Conservation (phyloP, 2,797 vertebrate genomes). For the Carapus acus region DNA sequence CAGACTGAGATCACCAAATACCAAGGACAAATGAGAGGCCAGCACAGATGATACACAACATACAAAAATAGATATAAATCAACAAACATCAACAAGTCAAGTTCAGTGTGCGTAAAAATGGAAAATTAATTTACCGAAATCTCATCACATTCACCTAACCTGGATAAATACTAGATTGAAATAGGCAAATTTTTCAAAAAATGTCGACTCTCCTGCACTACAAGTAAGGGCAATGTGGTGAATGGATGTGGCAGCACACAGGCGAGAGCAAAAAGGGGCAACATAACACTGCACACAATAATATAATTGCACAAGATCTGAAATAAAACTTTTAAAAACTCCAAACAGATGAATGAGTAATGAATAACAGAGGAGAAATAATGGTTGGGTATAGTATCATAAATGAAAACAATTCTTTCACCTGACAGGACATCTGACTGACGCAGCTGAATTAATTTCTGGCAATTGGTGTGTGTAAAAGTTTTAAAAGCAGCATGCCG, state of each 20-base stretch:
- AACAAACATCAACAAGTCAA: constrained; percentile 9
- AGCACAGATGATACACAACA: constrained; percentile 23
- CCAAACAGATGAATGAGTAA: constrained; percentile 12
- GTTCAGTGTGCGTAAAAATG: constrained; percentile 1
- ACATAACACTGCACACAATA: constrained; percentile 20
- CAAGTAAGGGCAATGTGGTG: constrained; percentile 54
- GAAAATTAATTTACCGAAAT: constrained; percentile 29
- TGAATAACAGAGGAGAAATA: constrained; percentile 17
- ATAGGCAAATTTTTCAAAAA: constrained; percentile 6
- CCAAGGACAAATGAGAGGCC: constrained; percentile 42
- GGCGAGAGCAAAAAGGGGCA: constrained; percentile 54
- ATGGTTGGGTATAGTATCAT: constrained; percentile 11
- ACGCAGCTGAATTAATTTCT: constrained; percentile 5
- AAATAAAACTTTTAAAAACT: constrained; percentile 36
- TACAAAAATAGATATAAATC: constrained; percentile 6
- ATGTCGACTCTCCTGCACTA: not conserved
- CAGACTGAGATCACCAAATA: constrained; percentile 42
- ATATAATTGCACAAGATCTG: constrained; percentile 8
- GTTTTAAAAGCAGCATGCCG: no score
- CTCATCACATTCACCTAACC: constrained; percentile 19
- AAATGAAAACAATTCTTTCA: constrained; percentile 18
- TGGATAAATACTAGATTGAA: constrained; percentile 13
- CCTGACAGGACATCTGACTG: no score
- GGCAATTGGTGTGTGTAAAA: constrained; percentile 3
- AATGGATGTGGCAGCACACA: constrained; percentile 53